Base-by-base conservation (phyloP, 1,140 invertebrate genomes). In the Leptinotarsa undecemlineata region DNA sequence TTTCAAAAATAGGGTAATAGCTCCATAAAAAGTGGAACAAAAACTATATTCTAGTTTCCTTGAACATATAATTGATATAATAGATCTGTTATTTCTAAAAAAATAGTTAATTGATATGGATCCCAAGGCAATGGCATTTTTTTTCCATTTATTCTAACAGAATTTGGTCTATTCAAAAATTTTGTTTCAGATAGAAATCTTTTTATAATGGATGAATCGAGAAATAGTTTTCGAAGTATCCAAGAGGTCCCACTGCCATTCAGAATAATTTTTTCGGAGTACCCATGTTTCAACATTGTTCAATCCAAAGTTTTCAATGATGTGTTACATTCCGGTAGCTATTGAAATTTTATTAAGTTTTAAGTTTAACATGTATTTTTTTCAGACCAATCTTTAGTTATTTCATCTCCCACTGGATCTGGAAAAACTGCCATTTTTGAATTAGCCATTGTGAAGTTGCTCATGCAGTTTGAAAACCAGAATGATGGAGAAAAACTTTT, bases 351-450 rank as follows among this genome's bases (percentile, higher is more conserved):
- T 2, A 11, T 42, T 42, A 3, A 3, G 33, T 11, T 42, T 42
- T 19, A 6, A 57, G n/a, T 57, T 15, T 19, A 15, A 57, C n/a
- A n/a, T 57, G 74, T 77, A 63, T 69, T 75, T 66, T 87, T 88
- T 82, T 78, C 85, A 89, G 92, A 94, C 84, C 88, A 90, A 79
- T 89, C 91, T 5, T 79, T 94, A 64, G 91, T 94, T 6, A 88
- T 95, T 4, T 91, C 91, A 75, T 92, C 93, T 17, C 93, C 93
- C 0, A 95, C 93, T 17, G 93, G 93, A 47, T 93, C 93, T 17
- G 94, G 94, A 47, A 96, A 95, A 87, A 95, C 94, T 1, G 91
- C 90, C 42, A 86, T 95, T 33, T 94, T 95, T 87, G 94, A 95
- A 87, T 84, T 95, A 80, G 92, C 93, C 0, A 92, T 95, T 63